A percentile compares a stretch with the other conserved stretches of the same genome.
Evolutionary conservation across 2,888 invertebrate genomes (phyloP).

Genomic region (Megaustenia siamemsis): DNA sequence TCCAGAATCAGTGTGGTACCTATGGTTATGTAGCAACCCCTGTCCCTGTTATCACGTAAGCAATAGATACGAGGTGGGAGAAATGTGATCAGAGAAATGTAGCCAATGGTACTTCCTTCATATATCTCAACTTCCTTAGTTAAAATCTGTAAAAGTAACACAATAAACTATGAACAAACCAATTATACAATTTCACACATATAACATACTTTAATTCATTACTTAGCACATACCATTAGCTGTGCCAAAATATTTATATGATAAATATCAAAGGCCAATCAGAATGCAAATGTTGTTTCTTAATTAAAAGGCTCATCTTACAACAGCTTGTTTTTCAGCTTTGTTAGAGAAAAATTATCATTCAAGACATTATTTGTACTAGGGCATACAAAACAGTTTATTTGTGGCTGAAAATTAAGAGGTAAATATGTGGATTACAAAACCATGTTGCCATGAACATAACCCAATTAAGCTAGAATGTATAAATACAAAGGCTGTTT

Average conservation of each 20-base stretch:
- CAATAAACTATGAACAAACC: neutral
- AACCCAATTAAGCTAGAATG: too few relatives aligned
- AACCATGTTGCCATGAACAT: too few relatives aligned
- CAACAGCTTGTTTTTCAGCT: too few relatives aligned
- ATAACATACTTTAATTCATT: neutral
- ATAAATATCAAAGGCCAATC: neutral
- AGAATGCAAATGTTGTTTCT: too few relatives aligned
- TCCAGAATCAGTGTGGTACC: conserved; percentile 40
- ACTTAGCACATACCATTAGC: neutral
- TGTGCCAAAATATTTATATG: neutral
- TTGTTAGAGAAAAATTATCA: too few relatives aligned
- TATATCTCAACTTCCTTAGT: conserved; percentile 57
- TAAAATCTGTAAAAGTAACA: conserved; percentile 55
- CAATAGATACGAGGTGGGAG: conserved; percentile 65
- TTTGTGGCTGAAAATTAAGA: too few relatives aligned
- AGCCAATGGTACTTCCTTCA: conserved; percentile 58
- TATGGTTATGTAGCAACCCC: conserved; percentile 59
- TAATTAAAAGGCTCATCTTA: too few relatives aligned
- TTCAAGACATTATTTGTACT: too few relatives aligned
- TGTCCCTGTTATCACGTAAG: conserved; percentile 58
- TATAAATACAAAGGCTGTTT: too few relatives aligned
- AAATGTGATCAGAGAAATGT: conserved; percentile 56
- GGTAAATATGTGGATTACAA: too few relatives aligned
- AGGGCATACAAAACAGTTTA: too few relatives aligned
- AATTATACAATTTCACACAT: neutral